These are phyloP conservation scores for Dromius quadrimaculatus DNA, from an alignment of 2,888 invertebrate genomes.

Conservation along the genomic window DNA sequence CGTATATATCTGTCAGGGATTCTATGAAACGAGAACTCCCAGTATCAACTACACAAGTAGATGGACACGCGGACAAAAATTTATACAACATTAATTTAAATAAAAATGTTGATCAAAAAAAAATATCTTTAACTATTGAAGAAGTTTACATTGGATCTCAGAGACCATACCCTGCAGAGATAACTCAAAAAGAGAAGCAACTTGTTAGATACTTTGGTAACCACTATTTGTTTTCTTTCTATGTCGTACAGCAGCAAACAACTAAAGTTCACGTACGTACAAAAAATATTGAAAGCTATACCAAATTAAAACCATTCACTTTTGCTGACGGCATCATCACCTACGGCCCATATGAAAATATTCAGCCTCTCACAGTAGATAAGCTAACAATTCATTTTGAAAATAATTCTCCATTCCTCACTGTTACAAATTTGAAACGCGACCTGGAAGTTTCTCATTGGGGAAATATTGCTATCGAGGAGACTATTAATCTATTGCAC, in stretches of 20 bases:
- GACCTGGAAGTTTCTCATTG: slow-evolving; percentile 97
- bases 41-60: slow-evolving; percentile 63
- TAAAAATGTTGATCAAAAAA: slow-evolving; percentile 39
- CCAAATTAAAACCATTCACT: slow-evolving; percentile 83
- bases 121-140: slow-evolving; percentile 73
- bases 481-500: slow-evolving; percentile 91
- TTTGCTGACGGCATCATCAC: slow-evolving; percentile 84
- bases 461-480: slow-evolving; percentile 99
- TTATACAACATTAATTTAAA: slow-evolving; percentile 65
- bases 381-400: slow-evolving; percentile 90
- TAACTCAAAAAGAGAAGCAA: slow-evolving; percentile 94
- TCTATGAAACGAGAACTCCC: slow-evolving; percentile 71
- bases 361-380: slow-evolving; percentile 71
- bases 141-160: slow-evolving; percentile 82
- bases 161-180: slow-evolving; percentile 86
- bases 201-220: slow-evolving; percentile 89
- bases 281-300: slow-evolving; percentile 83
- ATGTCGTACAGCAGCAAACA: slow-evolving; percentile 83
- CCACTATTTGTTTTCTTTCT: slow-evolving; percentile 87
- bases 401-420: slow-evolving; percentile 95
- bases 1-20: slow-evolving; percentile 81
- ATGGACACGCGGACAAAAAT: slow-evolving; percentile 64
- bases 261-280: slow-evolving; percentile 84
- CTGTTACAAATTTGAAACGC: slow-evolving; percentile 88
- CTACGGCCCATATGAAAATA: slow-evolving; percentile 90